Base-by-base conservation (phyloP, 2,888 invertebrate genomes). In the Noctua comes region DNA sequence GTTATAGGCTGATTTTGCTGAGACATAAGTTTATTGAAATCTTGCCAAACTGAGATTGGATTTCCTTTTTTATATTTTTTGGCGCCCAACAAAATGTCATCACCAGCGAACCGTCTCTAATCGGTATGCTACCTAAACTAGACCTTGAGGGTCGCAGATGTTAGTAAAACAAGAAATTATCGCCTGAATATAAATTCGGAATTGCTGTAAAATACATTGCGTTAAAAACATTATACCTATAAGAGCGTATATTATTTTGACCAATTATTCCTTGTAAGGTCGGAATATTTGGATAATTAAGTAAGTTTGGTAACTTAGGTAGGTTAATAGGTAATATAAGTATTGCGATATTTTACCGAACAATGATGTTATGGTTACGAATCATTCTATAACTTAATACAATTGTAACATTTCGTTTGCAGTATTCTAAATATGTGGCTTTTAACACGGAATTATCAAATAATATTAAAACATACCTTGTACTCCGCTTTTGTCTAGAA, bases 401-500 rank as follows among this genome's bases (percentile, higher is more conserved):
- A 51, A 57, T 51, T 57, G 24, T 73, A 27, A 43, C 64, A 87
- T 85, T 87, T 88, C 84, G 86, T 86, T 90, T 89, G 88, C 88
- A 88, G 86, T 88, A 87, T 77, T 77, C 69, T 0, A 83, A 73
- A 64, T 27, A 54, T 68, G 59, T 64, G 46, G 43, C 66, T 64
- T 40, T 40, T 36, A 78, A 31, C n/a, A 54, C 2, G 62, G 73
- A 65, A 51, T 73, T 40, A 71, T 36, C 68, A 79, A 83, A 78
- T 51, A 76, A 73, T 36, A 57, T 36, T 7, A 74, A 88, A 92
- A 97, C 97, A 97, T 97, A 99, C 99, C 99, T 98, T 99, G 99
- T 77, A 99, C 98, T 93, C 99, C 99, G 92, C 99, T 98, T 97
- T 99, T 99, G 97, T 99, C 99, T 96, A 99, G 97, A 97, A 99